Evolutionary conservation across 2,113 vertebrate species (phyloP).

Genomic region (Geococcyx californianus): DNA sequence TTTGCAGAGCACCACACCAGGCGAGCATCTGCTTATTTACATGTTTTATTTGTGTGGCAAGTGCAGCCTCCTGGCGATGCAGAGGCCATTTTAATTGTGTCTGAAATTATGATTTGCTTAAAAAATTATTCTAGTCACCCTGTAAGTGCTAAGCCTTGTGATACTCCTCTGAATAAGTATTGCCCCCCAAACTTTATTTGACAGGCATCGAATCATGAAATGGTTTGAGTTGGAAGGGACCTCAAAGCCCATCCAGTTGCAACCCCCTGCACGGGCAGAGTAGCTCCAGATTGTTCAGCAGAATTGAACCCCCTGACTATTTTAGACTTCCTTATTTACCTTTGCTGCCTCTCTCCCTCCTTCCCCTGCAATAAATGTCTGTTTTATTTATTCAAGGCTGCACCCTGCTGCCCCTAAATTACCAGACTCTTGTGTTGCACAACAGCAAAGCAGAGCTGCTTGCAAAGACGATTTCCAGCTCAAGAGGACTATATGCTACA

Average conservation of each 20-base stretch:
- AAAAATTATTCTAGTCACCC: background rate
- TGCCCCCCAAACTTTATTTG: background rate
- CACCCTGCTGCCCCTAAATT: background rate
- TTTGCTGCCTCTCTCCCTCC: background rate
- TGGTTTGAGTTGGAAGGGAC: too few relatives aligned
- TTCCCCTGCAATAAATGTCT: background rate
- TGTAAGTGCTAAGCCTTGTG: background rate
- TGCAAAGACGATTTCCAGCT: slow-evolving; percentile 20
- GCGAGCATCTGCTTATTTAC: slow-evolving; percentile 45
- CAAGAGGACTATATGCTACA: slow-evolving; percentile 12
- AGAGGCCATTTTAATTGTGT: background rate
- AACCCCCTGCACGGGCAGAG: too few relatives aligned
- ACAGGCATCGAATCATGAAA: too few relatives aligned
- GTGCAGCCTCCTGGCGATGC: background rate
- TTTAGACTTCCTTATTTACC: background rate
- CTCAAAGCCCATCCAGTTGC: too few relatives aligned
- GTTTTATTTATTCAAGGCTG: slow-evolving; percentile 14
- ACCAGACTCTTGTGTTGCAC: background rate
- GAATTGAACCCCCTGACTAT: background rate
- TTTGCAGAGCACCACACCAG: background rate
- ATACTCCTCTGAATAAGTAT: background rate
- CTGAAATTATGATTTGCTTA: background rate
- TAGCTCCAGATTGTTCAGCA: background rate
- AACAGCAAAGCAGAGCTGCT: background rate
- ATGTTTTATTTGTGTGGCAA: slow-evolving; percentile 30